phyloP scores from a whole-genome alignment of 2,113 vertebrate genomes.

The Orcinus orca region DNA sequence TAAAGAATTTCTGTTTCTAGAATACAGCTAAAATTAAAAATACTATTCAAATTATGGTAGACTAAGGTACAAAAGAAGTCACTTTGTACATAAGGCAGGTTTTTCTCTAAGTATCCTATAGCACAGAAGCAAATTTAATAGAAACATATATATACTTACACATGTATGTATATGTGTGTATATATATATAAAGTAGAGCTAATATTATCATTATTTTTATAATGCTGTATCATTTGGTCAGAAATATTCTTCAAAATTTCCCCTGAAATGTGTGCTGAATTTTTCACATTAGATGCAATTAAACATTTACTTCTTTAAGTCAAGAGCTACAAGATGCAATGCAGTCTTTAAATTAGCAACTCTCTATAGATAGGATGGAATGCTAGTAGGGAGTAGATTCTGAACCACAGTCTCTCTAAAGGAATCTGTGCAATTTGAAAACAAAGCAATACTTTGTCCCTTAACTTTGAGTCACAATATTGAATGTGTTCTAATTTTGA shows the following conservation, averaged over 20 bases:
- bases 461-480: background rate
- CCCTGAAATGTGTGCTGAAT: background rate
- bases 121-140: background rate
- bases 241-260: background rate
- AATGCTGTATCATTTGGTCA: background rate
- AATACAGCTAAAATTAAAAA: conserved; percentile 17
- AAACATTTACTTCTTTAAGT: background rate
- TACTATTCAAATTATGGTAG: background rate
- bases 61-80: background rate
- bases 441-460: background rate
- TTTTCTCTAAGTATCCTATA: background rate
- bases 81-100: background rate
- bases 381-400: background rate
- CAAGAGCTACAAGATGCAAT: background rate
- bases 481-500: background rate
- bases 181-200: background rate
- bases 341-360: background rate
- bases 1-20: background rate
- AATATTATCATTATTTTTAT: background rate
- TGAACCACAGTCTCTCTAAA: background rate
- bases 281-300: background rate
- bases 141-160: background rate
- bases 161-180: background rate
- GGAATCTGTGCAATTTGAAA: background rate
- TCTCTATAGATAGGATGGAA: background rate